Evolutionary conservation across 2,888 invertebrate species (phyloP), one percentile per base, ranked within the genome.

Genomic region (Liposcelis brunnea): DNA sequence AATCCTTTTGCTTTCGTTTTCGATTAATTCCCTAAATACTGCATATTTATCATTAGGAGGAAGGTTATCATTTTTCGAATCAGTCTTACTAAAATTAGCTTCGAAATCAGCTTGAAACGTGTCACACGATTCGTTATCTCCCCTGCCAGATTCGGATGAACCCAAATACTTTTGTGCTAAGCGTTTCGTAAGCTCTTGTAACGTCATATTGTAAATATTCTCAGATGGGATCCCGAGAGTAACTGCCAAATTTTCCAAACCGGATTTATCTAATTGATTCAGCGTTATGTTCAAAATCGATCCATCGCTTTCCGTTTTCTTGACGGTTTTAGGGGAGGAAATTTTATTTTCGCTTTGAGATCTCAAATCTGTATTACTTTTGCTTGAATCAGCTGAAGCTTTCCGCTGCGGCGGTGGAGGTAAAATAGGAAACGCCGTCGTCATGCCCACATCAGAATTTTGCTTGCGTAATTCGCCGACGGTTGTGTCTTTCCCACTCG

Each of bases 101-200:
- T 79, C 74, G 63, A 80, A 72, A 55, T 74, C 69, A 42, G 77
- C 71, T 57, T 46, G 44, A 26, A 48, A 38, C 7, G 48, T 48
- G 31, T 55, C 54, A n/a, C n/a, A n/a, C 26, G 55, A 55, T 42
- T 55, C 55, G 12, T 55, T 44, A n/a, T 55, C 53, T 46, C 55
- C 57, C 38, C 53, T 49, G 6, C 56, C 49, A 8, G 54, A 52
- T 33, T 49, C 45, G 16, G 15, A 19, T 10, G 40, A 6, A 7
- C 40, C 40, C 19, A 40, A 18, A 40, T 40, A 40, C 62, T 52
- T 50, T 53, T 47, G 4, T 50, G 83, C 75, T 19, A 89, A 68
- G 59, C 83, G 84, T 45, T 78, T 77, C 0, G 89, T 87, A 34
- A 90, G 68, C 61, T 89, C 87, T 16, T 85, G 84, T 48, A 90